Conservation (phyloP, 2,113 vertebrate species). For the Laticauda colubrina region DNA sequence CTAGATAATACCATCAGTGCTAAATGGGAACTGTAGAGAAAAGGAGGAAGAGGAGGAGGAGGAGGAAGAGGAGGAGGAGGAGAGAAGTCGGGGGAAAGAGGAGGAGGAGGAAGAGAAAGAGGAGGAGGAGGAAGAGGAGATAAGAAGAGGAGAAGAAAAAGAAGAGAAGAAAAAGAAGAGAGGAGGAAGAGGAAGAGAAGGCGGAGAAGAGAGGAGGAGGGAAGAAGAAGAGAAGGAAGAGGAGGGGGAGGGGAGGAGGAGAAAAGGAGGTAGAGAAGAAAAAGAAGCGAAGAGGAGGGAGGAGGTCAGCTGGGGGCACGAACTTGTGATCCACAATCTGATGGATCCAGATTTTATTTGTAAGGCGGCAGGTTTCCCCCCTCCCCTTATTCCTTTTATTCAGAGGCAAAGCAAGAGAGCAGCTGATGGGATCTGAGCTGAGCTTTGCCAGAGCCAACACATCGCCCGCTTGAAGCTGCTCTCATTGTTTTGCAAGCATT, state of each 20-base stretch:
- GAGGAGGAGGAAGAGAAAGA: accelerated
- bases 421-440: background rate
- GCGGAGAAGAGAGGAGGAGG: no score
- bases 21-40: no score
- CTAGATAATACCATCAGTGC: no score
- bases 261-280: no score
- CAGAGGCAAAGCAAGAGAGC: background rate
- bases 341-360: background rate
- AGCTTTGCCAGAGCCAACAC: background rate
- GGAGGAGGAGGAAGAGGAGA: accelerated
- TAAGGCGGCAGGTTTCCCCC: background rate
- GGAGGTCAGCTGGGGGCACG: background rate
- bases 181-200: no score
- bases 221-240: no score
- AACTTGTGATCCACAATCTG: background rate
- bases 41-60: no score
- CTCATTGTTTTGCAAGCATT: background rate
- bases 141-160: no score
- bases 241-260: no score
- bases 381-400: background rate
- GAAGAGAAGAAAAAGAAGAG: no score
- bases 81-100: accelerated
- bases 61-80: no score
- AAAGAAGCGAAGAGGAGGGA: no score
- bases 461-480: background rate